phyloP scores from a whole-genome alignment of 2,113 vertebrate species.

The Platanista minor region DNA sequence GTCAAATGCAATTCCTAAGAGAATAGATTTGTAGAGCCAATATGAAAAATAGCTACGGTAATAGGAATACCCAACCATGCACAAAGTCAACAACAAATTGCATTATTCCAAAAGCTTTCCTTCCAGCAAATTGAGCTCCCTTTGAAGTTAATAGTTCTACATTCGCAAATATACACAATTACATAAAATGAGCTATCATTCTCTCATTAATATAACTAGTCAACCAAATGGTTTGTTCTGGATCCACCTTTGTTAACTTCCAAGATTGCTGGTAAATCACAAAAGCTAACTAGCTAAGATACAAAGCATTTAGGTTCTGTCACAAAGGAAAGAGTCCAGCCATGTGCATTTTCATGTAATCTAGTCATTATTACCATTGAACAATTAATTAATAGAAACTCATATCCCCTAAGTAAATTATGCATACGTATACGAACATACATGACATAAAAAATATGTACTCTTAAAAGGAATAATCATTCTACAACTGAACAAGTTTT shows the following conservation, averaged over 20 bases:
- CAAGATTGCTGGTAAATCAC: not conserved
- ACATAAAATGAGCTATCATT: not conserved
- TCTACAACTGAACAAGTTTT: not conserved
- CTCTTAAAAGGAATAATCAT: not conserved
- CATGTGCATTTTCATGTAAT: not conserved
- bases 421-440: not conserved
- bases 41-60: not conserved
- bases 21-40: not conserved
- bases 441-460: not conserved
- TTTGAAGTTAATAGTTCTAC: not conserved
- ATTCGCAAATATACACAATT: not conserved
- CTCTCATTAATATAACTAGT: not conserved
- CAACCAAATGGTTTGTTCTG: not conserved
- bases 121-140: not conserved
- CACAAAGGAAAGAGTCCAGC: not conserved
- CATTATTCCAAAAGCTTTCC: not conserved
- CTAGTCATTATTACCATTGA: not conserved
- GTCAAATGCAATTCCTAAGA: not conserved
- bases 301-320: not conserved
- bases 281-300: not conserved
- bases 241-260: not conserved
- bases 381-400: not conserved
- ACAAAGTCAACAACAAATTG: not conserved
- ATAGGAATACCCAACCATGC: not conserved
- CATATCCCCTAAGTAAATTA: not conserved